Evolutionary conservation across 2,797 vertebrate genomes (phyloP).

Genomic region (Leucoraja ocellata): DNA sequence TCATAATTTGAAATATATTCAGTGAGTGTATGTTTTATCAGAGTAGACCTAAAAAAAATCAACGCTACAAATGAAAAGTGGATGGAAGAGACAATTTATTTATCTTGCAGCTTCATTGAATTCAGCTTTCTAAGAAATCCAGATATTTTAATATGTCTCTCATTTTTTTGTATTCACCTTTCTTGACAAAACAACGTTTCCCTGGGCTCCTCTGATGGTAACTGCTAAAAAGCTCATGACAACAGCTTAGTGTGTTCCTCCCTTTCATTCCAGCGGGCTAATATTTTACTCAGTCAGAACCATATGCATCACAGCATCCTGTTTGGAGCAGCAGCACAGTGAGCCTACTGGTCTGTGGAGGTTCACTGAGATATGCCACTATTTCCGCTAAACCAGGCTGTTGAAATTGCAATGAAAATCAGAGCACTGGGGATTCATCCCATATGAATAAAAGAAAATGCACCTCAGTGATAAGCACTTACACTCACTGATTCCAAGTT

Average conservation of each 20-base stretch:
- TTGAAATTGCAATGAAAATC: slow-evolving; percentile 27
- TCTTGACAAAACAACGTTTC: background rate
- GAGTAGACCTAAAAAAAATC: too few species aligned
- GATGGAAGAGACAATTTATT: background rate
- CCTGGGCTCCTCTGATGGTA: background rate
- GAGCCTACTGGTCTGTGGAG: background rate
- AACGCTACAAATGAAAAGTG: background rate
- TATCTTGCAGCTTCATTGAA: background rate
- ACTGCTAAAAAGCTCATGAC: background rate
- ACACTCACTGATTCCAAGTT: background rate
- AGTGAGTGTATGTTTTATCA: background rate
- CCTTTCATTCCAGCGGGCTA: background rate
- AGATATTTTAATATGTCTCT: background rate
- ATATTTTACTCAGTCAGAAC: background rate
- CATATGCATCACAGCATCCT: background rate
- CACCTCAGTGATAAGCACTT: background rate
- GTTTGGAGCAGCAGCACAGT: background rate
- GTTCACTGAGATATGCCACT: background rate
- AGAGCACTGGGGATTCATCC: background rate
- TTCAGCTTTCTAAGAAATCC: background rate
- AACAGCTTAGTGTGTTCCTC: background rate
- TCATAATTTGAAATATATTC: background rate
- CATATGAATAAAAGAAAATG: background rate
- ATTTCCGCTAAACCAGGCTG: too few species aligned
- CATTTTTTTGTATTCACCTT: background rate